Evolutionary conservation across 2,888 invertebrate species (phyloP), one percentile per base, ranked within the genome.

Genomic region (Philaethria dido): DNA sequence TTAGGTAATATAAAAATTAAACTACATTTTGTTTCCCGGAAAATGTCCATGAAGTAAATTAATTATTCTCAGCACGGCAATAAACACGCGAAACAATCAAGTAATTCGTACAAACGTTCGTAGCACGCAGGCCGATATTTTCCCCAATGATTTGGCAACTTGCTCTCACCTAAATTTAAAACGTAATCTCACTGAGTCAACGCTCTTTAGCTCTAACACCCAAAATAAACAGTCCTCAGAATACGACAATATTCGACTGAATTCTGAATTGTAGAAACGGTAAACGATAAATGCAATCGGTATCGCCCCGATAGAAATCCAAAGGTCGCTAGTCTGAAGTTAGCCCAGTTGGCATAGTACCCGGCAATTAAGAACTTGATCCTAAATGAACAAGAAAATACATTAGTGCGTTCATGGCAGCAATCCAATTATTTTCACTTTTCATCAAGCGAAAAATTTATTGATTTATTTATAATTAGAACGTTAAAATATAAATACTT

Each of bases 181-280:
- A 87, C 84, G 87, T 89, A 90, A 90, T 90, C 85, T 88, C 82
- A 89, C 84, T 89, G 91, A 91, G 91, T 91, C 92, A 92, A 91
- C 89, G 92, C 85, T 89, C 89, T 85, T 81, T 79, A 81, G 82
- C 82, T 86, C 81, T 86, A 78, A 85, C 83, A 85, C 87, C 83
- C 77, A 74, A 89, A 90, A 89, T 90, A 90, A 89, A 86, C 86
- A 80, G 83, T 84, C 79, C 82, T 78, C 80, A 75, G 79, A 81
- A 83, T 78, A 83, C 83, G 83, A 86, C 86, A 86, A 83, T 82
- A 84, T 83, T 80, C 80, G 75, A 73, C 80, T 79, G 82, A 83
- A 78, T 83, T 83, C 80, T 78, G 77, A 80, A 82, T 81, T 82
- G 79, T 78, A 80, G 79, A 82, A 85, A 80, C 79, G 44, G 16